These are phyloP conservation scores for Argopecten irradians DNA, from an alignment of 1,140 invertebrate genomes.

Conservation along the genomic window DNA sequence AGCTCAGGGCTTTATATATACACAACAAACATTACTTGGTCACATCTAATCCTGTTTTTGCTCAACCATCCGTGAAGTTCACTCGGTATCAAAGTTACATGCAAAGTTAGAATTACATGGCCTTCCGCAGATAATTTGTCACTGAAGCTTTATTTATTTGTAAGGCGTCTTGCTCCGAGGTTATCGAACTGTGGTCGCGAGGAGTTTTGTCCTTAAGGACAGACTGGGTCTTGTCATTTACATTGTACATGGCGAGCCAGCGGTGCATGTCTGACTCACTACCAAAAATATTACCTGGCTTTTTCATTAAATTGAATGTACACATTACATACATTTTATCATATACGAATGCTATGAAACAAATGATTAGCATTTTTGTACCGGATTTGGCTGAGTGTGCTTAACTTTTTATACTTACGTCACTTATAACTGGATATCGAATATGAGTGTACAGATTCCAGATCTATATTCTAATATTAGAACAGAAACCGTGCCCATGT, in stretches of 20 bases:
- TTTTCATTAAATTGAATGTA: no score
- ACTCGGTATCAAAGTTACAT: background rate
- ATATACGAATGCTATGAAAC: no score
- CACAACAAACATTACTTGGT: background rate
- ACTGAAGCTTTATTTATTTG: background rate
- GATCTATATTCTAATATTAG: no score
- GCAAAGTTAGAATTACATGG: background rate
- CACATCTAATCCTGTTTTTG: background rate
- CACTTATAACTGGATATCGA: no score
- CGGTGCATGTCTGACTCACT: constrained; percentile 3
- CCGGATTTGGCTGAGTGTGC: no score
- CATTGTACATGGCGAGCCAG: background rate
- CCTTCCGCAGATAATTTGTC: background rate
- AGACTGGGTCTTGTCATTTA: background rate
- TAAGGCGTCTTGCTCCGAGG: background rate
- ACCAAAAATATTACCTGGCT: background rate
- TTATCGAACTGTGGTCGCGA: background rate
- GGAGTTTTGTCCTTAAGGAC: background rate
- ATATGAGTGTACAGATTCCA: no score
- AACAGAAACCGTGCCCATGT: no score
- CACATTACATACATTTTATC: no score
- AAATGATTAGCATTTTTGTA: no score
- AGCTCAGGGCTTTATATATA: background rate
- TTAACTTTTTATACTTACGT: no score
- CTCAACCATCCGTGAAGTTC: background rate